These are phyloP conservation scores for Scomber colias DNA, from an alignment of 2,113 vertebrate genomes.

Conservation along the genomic window DNA sequence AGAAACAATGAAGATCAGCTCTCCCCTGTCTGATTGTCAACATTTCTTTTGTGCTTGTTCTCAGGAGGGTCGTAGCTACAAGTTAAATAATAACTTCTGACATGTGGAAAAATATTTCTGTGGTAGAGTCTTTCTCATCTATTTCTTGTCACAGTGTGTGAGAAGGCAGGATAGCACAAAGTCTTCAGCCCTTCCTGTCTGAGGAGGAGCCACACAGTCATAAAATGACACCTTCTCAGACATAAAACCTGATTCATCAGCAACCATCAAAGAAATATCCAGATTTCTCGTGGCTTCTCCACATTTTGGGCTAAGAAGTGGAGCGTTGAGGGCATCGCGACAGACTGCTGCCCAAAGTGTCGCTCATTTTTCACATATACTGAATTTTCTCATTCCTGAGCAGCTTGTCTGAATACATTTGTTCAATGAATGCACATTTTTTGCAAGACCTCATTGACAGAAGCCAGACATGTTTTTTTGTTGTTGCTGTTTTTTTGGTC, in stretches of 20 bases:
- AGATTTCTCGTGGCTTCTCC: conserved; percentile 35
- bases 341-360: conserved; percentile 20
- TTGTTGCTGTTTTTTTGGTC: conserved; percentile 48
- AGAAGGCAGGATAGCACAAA: conserved; percentile 56
- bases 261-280: conserved; percentile 30
- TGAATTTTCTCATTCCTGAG: conserved; percentile 65
- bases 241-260: conserved; percentile 41
- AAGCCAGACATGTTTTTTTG: conserved; percentile 48
- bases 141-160: conserved; percentile 81
- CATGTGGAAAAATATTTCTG: conserved; percentile 61
- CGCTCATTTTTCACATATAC: conserved; percentile 42
- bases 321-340: conserved; percentile 7
- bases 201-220: conserved; percentile 30
- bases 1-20: conserved; percentile 60
- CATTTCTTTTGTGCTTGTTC: conserved; percentile 77
- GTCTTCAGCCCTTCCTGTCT: conserved; percentile 25
- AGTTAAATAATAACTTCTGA: conserved; percentile 67
- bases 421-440: conserved; percentile 21
- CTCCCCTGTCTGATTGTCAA: conserved; percentile 72
- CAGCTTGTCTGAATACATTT: conserved; percentile 55
- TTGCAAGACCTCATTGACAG: conserved; percentile 58
- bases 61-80: conserved; percentile 53
- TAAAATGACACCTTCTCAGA: conserved; percentile 1
- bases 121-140: conserved; percentile 53
- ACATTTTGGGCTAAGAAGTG: conserved; percentile 28